These are phyloP conservation scores for Trachymyrmex septentrionalis DNA, from an alignment of 1,140 invertebrate genomes.

Conservation along the genomic window DNA sequence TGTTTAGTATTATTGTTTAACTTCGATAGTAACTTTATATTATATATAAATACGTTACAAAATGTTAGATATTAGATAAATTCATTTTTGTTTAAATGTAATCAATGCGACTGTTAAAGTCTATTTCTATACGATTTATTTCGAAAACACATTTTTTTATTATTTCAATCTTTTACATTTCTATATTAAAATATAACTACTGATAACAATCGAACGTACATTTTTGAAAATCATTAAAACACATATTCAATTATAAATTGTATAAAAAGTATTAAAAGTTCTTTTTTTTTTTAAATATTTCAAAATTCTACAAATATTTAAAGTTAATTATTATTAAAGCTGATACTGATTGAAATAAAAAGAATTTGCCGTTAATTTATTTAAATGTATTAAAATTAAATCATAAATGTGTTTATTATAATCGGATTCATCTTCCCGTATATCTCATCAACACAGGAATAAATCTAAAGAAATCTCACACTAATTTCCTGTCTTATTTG, in stretches of 20 bases:
- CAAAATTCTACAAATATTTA: neutral
- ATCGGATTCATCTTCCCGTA: neutral
- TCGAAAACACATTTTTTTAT: neutral
- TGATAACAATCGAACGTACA: neutral
- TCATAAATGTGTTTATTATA: slow-evolving; percentile 3
- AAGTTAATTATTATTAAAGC: neutral
- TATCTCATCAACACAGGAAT: neutral
- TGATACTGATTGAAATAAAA: neutral
- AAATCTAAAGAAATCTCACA: neutral
- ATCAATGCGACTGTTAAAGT: neutral
- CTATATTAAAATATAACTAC: neutral
- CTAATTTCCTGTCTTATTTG: slow-evolving; percentile 22
- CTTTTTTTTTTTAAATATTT: neutral
- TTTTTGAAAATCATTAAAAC: slow-evolving; percentile 7
- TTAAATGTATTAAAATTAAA: slow-evolving; percentile 10
- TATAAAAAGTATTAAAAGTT: neutral
- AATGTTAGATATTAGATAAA: neutral
- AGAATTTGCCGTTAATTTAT: neutral
- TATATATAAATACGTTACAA: neutral
- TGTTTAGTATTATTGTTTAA: neutral
- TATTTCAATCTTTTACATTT: neutral
- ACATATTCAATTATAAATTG: slow-evolving; percentile 3
- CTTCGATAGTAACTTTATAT: neutral
- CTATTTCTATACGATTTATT: neutral
- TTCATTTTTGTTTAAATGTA: slow-evolving; percentile 10